These are phyloP conservation scores for Serrognathus titanus DNA, from an alignment of 2,888 invertebrate genomes.

Conservation along the genomic window DNA sequence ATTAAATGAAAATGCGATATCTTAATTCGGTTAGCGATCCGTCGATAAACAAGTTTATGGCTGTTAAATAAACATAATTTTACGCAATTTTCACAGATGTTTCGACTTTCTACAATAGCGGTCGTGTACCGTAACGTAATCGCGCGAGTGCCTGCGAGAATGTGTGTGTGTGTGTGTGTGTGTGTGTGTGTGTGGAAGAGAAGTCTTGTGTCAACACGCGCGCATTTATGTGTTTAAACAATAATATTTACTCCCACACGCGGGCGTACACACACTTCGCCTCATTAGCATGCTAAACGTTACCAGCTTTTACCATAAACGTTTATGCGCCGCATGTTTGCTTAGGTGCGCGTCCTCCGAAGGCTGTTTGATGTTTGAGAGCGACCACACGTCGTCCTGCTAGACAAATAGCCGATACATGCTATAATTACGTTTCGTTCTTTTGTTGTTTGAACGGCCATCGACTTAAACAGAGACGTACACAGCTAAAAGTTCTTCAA, in stretches of 20 bases:
- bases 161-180: too few relatives aligned
- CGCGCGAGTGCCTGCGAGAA: too few relatives aligned
- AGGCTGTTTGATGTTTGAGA: conserved; percentile 30
- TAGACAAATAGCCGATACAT: conserved; percentile 8
- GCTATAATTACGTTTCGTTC: not conserved
- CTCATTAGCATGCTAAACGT: conserved; percentile 42
- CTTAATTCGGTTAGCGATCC: not conserved
- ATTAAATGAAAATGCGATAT: not conserved
- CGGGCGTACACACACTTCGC: conserved; percentile 34
- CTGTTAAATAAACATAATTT: not conserved
- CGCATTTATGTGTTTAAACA: conserved; percentile 25
- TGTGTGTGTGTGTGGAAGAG: not conserved
- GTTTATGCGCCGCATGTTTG: conserved; percentile 36
- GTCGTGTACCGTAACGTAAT: too few relatives aligned
- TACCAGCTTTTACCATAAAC: conserved; percentile 41
- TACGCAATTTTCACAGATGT: conserved; percentile 1
- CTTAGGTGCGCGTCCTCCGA: conserved; percentile 40
- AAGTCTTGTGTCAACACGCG: conserved; percentile 2
- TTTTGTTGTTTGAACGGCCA: not conserved
- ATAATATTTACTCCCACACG: conserved; percentile 41
- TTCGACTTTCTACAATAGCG: not conserved
- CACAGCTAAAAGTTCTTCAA: too few relatives aligned
- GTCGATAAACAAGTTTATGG: not conserved
- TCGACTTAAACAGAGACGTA: not conserved
- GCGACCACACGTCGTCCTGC: conserved; percentile 6